Base-by-base conservation (phyloP, 2,888 invertebrate genomes). In the Criorhina ranunculi region DNA sequence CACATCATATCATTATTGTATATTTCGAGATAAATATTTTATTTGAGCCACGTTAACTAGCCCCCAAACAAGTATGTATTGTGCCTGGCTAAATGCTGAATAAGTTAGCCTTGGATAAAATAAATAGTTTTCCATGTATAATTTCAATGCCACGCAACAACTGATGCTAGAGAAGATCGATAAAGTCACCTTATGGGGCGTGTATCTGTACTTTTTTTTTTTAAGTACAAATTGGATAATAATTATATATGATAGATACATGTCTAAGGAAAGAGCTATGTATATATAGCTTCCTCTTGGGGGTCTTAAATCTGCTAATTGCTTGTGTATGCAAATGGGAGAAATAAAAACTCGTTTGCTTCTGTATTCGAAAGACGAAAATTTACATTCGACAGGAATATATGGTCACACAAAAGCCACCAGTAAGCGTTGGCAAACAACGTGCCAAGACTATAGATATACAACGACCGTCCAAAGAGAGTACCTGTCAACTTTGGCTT, bases 101-200 rank as follows among this genome's bases (percentile, higher is more conserved):
- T 57, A 29, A 6, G 19, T 33, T 37, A 42, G 59, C 72, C 72
- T 60, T 72, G 72, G n/a, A 49, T 19, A 42, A 19, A 29, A 42
- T 11, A 15, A 19, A 42, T 19, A 42, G 40, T 31, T 62, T 17
- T 66, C 49, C 9, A 49, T 44, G 9, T 49, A 17, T 53, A 53
- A 62, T 62, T 64, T 79, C 85, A 85, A 85, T 80, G 80, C 53
- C 85, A 76, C 46, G 37, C 44, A 57, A 70, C 42, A n/a, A 59
- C 24, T 15, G 8, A 69, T 69, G 76, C 69, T 70, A 12, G 49
- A 57, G 15, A 46, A 49, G 40, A 64, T 64, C 42, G 31, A 42
- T 49, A 40, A 31, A 55, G 31, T 64, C 57, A 44, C 35, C 15
- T 17, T 33, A 29, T 35, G 5, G 49, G 1, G 8, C 6, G 40